Evolutionary conservation across 2,113 vertebrate species (phyloP).

Genomic region (Chaenogobius annularis): DNA sequence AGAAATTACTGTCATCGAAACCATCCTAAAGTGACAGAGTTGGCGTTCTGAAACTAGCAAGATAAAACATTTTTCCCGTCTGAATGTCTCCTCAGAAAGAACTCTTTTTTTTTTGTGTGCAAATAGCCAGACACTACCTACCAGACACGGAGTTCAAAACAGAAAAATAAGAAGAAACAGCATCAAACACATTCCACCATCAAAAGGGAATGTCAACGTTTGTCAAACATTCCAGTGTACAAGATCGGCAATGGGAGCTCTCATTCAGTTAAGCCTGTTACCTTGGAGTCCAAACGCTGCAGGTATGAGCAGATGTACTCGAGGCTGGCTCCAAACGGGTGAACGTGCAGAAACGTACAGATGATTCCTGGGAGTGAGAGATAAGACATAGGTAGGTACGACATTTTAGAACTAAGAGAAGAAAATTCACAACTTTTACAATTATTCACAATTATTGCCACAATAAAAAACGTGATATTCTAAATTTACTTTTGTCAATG

Average conservation of each 20-base stretch:
- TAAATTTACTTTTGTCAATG: no score
- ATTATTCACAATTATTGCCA: no score
- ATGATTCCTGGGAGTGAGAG: slow-evolving; percentile 85
- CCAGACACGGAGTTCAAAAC: slow-evolving; percentile 3
- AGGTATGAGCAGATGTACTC: slow-evolving; percentile 98
- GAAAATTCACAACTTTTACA: no score
- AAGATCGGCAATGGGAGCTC: background rate
- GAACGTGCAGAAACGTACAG: slow-evolving; percentile 93
- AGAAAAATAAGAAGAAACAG: slow-evolving; percentile 6
- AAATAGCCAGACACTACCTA: background rate
- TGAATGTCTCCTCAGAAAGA: slow-evolving; percentile 23
- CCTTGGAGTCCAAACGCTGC: slow-evolving; percentile 85
- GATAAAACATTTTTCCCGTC: slow-evolving; percentile 14
- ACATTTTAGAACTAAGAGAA: no score
- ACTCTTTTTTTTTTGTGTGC: background rate
- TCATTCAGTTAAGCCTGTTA: background rate
- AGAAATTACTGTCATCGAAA: slow-evolving; percentile 34
- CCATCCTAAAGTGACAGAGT: slow-evolving; percentile 26
- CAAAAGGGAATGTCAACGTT: background rate
- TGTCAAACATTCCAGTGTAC: no score
- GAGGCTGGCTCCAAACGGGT: slow-evolving; percentile 94
- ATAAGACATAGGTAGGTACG: no score
- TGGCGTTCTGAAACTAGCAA: slow-evolving; percentile 43
- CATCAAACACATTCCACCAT: background rate
- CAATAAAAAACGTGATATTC: no score